Evolutionary conservation across 2,113 vertebrate species (phyloP), one percentile per base, ranked within the genome.

Genomic region (Phyllostomus hastatus): DNA sequence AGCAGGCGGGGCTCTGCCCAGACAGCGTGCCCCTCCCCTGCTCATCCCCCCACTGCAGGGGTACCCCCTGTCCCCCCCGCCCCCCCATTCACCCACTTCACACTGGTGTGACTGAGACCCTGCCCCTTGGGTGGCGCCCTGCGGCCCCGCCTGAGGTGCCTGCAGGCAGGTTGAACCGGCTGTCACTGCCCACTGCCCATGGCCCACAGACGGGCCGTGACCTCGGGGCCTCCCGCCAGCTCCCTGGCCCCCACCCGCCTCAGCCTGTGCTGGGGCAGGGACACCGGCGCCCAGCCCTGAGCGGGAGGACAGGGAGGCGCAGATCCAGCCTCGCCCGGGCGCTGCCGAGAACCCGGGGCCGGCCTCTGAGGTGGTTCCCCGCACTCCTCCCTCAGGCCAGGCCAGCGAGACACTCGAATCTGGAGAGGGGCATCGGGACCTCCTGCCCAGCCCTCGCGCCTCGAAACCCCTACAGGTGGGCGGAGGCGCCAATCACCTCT

Each of bases 341-440:
- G 8, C 14, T 12, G 33, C 1, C 7, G 80, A 24, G 83, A 48
- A 64, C n/a, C 54, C 26, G 1, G 0, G 16, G 31, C 20, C 38
- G 7, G 7, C n/a, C 38, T 54, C 72, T 0, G 28, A 14, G 4
- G 38, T 54, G 17, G 48, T 10, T 2, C 28, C 33, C 85, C 5
- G 0, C 11, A 22, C 54, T 76, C 78, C 35, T 1, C 2, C 3
- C 35, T 50, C 1, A 43, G 24, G 50, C 72, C 46, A 15, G 14
- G 64, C 61, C n/a, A 1, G 1, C 16, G 0, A 2, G 1, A 1
- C 17, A 0, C 1, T 17, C 17, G 2, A 7, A 9, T 19, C 0
- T 3, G 12, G 85, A 33, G 12, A 28, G 4, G 20, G 43, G 5
- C 2, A 31, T 33, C 11, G 4, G 1, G 35, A n/a, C 61, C 85